Evolutionary conservation across 2,797 vertebrate species (phyloP), one percentile per base, ranked within the genome.

Genomic region (Lepilemur septentrionalis): DNA sequence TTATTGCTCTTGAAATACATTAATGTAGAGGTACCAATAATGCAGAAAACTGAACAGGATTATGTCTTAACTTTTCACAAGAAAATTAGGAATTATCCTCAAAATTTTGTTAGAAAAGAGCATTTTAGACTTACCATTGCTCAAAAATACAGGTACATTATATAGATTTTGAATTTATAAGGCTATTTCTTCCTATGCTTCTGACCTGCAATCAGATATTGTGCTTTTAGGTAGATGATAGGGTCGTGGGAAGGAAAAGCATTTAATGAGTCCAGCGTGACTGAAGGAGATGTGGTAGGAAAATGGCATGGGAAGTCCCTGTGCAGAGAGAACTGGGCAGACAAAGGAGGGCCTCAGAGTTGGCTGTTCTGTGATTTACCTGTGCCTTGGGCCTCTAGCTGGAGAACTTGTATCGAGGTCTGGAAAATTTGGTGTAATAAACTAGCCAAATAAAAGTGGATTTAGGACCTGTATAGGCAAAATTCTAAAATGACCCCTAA

Each of bases 11-110:
- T 48, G 17, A 70, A 73, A 83, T 65, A 13, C 52, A 50, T 50
- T 69, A 41, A 50, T 73, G 30, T n/a, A 17, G 7, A 20, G 25
- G 30, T 89, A 86, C 81, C 65, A 55, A 0, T 59, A 25, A 41
- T 46, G 7, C 41, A 75, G 30, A 41, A 78, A 63, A 92, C 0
- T 0, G 61, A 69, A 61, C 43, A 8, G 55, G 65, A 52, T 80
- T 57, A 76, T 22, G n/a, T 35, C 73, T 96, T 96, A 52, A 50
- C 28, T 97, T 88, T 96, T 93, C 50, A 84, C 25, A 55, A 63
- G 48, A 88, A 92, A 79, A 88, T 80, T 76, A 93, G 23, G 23
- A 81, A 59, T 73, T 67, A 0, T 87, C 70, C 43, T 87, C 91
- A 52, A 92, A 93, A 84, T 80, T 72, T 61, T 28, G 35, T 90